These are phyloP conservation scores for Tethya wilhelma DNA, from an alignment of 37 sponge, comb jelly and placozoan species.

Conservation along the genomic window DNA sequence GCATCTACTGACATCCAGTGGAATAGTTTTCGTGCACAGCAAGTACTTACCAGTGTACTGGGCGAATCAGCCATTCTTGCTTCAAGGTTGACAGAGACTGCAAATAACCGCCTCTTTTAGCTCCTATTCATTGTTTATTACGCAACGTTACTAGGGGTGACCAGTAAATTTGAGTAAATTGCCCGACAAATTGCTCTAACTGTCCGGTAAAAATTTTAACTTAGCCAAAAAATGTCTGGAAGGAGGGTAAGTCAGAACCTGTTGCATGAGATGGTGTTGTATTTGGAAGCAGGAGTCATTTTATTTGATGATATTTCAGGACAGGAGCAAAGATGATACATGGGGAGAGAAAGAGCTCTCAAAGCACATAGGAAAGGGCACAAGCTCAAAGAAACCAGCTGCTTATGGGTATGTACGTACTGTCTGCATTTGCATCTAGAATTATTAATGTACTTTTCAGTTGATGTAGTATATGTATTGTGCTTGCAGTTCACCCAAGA, in stretches of 20 bases:
- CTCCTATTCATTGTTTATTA: not conserved
- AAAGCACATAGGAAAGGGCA: conserved; percentile 18
- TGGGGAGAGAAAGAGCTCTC: conserved; percentile 77
- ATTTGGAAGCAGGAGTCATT: too few relatives aligned
- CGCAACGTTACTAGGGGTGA: too few relatives aligned
- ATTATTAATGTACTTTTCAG: not conserved
- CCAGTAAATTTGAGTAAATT: too few relatives aligned
- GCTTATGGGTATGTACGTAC: not conserved
- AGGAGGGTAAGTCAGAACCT: too few relatives aligned
- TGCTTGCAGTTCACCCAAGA: not conserved
- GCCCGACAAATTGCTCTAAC: too few relatives aligned
- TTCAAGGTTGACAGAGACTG: not conserved
- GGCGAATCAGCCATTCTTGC: conserved; percentile 11
- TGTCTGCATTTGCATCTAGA: not conserved
- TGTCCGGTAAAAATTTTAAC: too few relatives aligned
- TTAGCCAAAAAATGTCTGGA: too few relatives aligned
- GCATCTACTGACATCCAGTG: not conserved
- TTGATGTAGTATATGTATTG: not conserved
- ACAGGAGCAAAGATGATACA: conserved; percentile 72
- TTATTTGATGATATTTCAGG: too few relatives aligned
- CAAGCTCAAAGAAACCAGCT: not conserved
- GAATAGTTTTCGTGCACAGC: not conserved
- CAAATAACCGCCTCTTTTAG: not conserved
- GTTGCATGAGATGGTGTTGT: too few relatives aligned
- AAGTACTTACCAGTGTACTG: conserved; percentile 13